A percentile compares a stretch with the other conserved stretches of the same genome.
Conservation (phyloP, 1,140 invertebrate species). For the Drosophila nigrodunni region DNA sequence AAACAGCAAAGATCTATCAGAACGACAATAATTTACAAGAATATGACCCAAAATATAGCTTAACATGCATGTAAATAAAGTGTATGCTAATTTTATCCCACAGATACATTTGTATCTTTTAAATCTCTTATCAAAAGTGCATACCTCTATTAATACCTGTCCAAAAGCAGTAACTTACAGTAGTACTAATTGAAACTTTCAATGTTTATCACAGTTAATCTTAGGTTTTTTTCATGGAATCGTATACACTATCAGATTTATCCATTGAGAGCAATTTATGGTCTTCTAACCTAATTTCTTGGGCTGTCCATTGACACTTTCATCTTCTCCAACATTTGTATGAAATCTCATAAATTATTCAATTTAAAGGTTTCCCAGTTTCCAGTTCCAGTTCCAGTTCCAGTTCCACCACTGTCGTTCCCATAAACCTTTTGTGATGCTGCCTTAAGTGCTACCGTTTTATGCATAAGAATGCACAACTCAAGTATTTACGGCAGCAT, state of each 20-base stretch:
- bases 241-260: conserved; percentile 4
- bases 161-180: not conserved
- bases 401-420: not conserved
- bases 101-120: not conserved
- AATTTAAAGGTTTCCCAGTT: conserved; percentile 17
- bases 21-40: conserved; percentile 42
- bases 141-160: conserved; percentile 14
- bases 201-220: conserved; percentile 22
- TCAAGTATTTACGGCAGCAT: conserved; percentile 10
- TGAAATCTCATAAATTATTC: conserved; percentile 38
- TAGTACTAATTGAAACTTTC: conserved; percentile 23
- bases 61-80: not conserved
- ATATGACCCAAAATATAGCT: conserved; percentile 23
- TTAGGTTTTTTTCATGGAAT: conserved; percentile 1
- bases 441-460: conserved; percentile 42
- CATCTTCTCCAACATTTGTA: conserved; percentile 1
- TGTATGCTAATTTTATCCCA: not conserved
- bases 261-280: conserved; percentile 9
- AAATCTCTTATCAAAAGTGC: not conserved
- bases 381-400: conserved; percentile 12
- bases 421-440: conserved; percentile 31
- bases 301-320: conserved; percentile 22
- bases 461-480: conserved; percentile 36
- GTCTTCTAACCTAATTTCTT: conserved; percentile 33
- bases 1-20: conserved; percentile 62